Evolutionary conservation across 35 echinoderm and acorn worm species (phyloP).

Genomic region (Patiria miniata): DNA sequence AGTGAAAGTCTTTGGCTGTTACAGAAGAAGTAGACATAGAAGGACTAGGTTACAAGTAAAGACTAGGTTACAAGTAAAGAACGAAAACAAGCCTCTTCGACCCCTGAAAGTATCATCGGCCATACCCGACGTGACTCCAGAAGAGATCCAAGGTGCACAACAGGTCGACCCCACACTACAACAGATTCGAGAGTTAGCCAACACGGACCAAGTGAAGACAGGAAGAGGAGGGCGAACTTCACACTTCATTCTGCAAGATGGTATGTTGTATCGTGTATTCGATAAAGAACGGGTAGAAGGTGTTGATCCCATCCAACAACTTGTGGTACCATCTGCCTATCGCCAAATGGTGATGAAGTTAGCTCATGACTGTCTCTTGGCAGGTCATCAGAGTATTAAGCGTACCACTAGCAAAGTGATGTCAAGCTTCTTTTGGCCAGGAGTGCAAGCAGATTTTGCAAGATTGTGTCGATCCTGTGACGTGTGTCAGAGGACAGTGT

Average conservation of each 20-base stretch:
- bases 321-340: constrained; percentile 28
- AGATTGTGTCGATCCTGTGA: constrained; percentile 54
- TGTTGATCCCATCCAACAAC: constrained; percentile 30
- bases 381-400: constrained; percentile 56
- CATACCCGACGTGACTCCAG: too few species aligned
- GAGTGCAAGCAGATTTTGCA: constrained; percentile 36
- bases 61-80: too few species aligned
- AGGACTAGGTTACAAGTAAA: too few species aligned
- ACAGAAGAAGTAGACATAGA: too few species aligned
- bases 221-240: not conserved
- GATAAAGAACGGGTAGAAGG: not conserved
- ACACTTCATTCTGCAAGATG: constrained; percentile 18
- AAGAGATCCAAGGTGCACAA: too few species aligned
- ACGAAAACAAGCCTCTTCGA: too few species aligned
- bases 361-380: constrained; percentile 64
- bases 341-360: not conserved
- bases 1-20: too few species aligned
- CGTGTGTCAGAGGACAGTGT: constrained; percentile 42
- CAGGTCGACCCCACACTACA: too few species aligned
- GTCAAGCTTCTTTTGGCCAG: constrained; percentile 75
- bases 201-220: not conserved
- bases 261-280: constrained; percentile 44
- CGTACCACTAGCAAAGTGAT: constrained; percentile 61
- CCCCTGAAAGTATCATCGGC: too few species aligned
- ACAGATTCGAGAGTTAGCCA: too few species aligned